These are phyloP conservation scores for Thaleichthys pacificus DNA, from an alignment of 2,797 vertebrate species.

Conservation along the genomic window DNA sequence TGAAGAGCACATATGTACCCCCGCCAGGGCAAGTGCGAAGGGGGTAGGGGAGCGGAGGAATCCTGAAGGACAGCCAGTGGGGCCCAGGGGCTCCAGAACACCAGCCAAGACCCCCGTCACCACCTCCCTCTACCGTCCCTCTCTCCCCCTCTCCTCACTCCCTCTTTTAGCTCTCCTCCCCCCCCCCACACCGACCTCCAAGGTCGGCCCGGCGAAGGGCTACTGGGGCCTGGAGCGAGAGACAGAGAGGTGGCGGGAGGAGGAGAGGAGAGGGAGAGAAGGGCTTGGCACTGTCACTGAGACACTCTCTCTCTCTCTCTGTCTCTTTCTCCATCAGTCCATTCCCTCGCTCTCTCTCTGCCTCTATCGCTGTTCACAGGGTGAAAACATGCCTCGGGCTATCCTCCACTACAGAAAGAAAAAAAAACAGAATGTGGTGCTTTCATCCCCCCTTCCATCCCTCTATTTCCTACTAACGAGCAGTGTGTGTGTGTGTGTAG, in stretches of 20 bases:
- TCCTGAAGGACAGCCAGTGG: not conserved
- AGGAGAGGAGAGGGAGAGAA: conserved; percentile 28
- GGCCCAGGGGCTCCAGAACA: not conserved
- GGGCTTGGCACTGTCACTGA: conserved; percentile 58
- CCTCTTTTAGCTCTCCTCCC: conserved; percentile 54
- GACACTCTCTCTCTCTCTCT: conserved; percentile 51
- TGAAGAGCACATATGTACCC: conserved; percentile 69
- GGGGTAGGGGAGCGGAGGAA: not conserved
- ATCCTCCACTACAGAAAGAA: conserved; percentile 58
- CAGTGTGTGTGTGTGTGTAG: conserved; percentile 19
- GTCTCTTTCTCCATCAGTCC: conserved; percentile 39
- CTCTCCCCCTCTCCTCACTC: conserved; percentile 49
- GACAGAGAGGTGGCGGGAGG: not conserved
- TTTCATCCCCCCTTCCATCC: conserved; percentile 63
- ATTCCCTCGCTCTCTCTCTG: conserved; percentile 4
- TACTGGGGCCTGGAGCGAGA: conserved; percentile 54
- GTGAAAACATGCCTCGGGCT: conserved; percentile 65
- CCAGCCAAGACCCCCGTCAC: not conserved
- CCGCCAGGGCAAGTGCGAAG: conserved; percentile 42
- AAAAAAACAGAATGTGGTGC: conserved; percentile 45
- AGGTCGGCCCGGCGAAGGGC: conserved; percentile 64
- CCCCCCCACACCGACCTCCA: conserved; percentile 54
- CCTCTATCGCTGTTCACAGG: conserved; percentile 39
- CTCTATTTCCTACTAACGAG: conserved; percentile 47
- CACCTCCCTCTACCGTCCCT: conserved; percentile 28